Base-by-base conservation (phyloP, 2,888 invertebrate species). In the Xestobium rufovillosum region DNA sequence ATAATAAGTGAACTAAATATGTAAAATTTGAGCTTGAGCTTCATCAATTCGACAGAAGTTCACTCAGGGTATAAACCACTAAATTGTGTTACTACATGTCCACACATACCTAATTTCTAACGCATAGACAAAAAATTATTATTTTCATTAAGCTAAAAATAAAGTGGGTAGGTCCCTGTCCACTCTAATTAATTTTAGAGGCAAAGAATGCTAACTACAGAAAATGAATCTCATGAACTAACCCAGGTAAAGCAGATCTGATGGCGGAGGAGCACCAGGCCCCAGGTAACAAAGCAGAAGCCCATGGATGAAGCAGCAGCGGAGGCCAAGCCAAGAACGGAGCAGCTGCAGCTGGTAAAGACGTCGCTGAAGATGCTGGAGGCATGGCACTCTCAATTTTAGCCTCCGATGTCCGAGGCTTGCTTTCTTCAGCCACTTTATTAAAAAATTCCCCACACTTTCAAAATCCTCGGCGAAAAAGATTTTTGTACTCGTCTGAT, bases 261-360 rank as follows among this genome's bases (percentile, higher is more conserved):
- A 82, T 79, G 55, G 78, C 82, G 31, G 56, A 64, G 36, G 57
- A 63, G 66, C 78, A 83, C 59, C 78, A 78, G 44, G 80, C 78
- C 40, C 72, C 70, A 45, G 82, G 80, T 49, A 81, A 57, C 43
- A 82, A 70, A 25, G 81, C 80, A 49, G 80, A 80, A 35, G 78
- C 80, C 82, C 83, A 83, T 13, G 82, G 82, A 50, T 80, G 80
- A 61, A 84, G 66, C 54, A 83, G 63, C 43, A 82, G 76, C 28
- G 83, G 83, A 54, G 81, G 80, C 83, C 82, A 83, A 11, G 80
- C 79, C 59, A 83, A 64, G 59, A 83, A 70, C 38, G 81, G 78
- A n/a, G 58, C 63, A 42, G 61, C 65, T 32, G 58, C 58, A 26
- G 59, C 50, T 25, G 58, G 49, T 33, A 57, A 43, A 34, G 57